Conservation (phyloP, 2,888 invertebrate genomes). For the Hofmannophila pseudospretella region DNA sequence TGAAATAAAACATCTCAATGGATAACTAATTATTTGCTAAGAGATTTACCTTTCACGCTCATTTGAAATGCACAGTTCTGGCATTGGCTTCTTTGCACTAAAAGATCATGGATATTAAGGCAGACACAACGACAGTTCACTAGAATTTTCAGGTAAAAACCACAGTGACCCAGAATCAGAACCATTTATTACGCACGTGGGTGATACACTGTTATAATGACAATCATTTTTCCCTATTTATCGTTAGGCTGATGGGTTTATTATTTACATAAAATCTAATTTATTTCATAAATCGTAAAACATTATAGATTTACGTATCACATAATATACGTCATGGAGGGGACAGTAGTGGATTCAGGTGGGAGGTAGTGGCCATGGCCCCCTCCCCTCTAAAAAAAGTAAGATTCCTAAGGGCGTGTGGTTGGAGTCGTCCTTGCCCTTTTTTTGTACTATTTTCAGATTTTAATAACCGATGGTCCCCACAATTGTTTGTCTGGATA, state of each 20-base stretch:
- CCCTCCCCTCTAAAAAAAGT: too few relatives aligned
- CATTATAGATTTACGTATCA: not conserved
- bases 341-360: too few relatives aligned
- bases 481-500: too few relatives aligned
- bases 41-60: slow-evolving; percentile 1
- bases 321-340: not conserved
- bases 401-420: too few relatives aligned
- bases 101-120: too few relatives aligned
- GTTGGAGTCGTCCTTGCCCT: too few relatives aligned
- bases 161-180: not conserved
- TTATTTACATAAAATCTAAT: not conserved
- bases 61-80: not conserved
- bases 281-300: not conserved
- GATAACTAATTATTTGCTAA: slow-evolving; percentile 2
- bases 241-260: slow-evolving; percentile 3
- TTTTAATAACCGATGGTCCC: too few relatives aligned
- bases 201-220: slow-evolving; percentile 1
- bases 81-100: too few relatives aligned
- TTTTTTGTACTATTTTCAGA: too few relatives aligned
- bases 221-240: slow-evolving; percentile 3
- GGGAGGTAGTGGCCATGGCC: too few relatives aligned
- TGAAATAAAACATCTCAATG: slow-evolving; percentile 1
- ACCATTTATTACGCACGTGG: not conserved
- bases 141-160: too few relatives aligned
- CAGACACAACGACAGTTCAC: too few relatives aligned